Percentiles rank a stretch among this genome's conserved stretches.
These are phyloP conservation scores for Umimayanthus chanpuru DNA, from an alignment of 92 coral and sea anemone genomes.

Conservation along the genomic window DNA sequence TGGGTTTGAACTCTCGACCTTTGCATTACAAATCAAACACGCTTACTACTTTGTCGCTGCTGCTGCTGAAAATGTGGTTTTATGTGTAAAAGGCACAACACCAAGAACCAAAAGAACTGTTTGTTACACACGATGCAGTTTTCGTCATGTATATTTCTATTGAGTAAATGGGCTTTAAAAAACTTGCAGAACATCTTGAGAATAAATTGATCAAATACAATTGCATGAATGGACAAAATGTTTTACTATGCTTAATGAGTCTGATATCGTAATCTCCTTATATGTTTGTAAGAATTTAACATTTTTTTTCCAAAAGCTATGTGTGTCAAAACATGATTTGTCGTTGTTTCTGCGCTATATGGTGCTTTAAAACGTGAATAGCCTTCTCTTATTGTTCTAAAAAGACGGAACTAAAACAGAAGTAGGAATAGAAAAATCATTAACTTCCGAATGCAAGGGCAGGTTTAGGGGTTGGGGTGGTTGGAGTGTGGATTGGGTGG, in stretches of 20 bases:
- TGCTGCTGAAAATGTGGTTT: too few relatives aligned
- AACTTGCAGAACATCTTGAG: too few relatives aligned
- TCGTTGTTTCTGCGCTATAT: too few relatives aligned
- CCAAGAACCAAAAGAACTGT: background rate
- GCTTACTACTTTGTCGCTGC: too few relatives aligned
- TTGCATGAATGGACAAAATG: too few relatives aligned
- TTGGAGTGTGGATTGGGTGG: background rate
- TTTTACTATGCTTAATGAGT: too few relatives aligned
- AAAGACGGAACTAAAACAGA: background rate
- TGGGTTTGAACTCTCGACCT: too few relatives aligned
- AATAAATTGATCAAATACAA: too few relatives aligned
- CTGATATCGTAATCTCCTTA: background rate
- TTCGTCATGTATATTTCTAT: too few relatives aligned
- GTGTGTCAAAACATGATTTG: background rate
- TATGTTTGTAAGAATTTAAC: too few relatives aligned
- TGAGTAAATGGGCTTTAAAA: background rate
- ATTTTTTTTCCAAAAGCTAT: background rate
- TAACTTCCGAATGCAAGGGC: background rate
- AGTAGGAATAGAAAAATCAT: background rate
- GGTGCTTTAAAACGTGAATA: background rate
- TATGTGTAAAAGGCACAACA: background rate
- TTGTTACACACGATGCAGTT: background rate
- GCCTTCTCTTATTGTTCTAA: background rate
- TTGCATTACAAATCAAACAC: too few relatives aligned
- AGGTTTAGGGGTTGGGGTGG: background rate